A percentile compares a stretch with the other conserved stretches of the same genome.
phyloP scores from a whole-genome alignment of 2,888 invertebrate genomes.

The Coenonympha arcania region DNA sequence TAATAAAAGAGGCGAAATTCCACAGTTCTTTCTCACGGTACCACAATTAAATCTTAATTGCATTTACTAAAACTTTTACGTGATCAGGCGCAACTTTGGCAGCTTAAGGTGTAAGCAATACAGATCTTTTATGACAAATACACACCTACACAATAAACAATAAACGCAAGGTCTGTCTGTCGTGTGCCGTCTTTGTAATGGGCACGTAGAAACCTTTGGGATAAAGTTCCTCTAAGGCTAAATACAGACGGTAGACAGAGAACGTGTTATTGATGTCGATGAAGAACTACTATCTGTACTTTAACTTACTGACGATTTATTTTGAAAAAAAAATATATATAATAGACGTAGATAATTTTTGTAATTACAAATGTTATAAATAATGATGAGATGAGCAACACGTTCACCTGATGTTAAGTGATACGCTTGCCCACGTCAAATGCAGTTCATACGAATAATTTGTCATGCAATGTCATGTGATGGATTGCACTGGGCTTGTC shows the following conservation, averaged over 20 bases:
- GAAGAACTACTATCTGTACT: too few species aligned
- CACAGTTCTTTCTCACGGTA: slow-evolving; percentile 57
- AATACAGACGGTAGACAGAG: not conserved
- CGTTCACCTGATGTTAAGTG: too few species aligned
- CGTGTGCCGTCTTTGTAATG: slow-evolving; percentile 50
- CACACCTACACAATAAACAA: slow-evolving; percentile 42
- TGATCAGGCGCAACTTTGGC: slow-evolving; percentile 61
- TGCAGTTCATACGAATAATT: too few species aligned
- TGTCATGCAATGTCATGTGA: too few species aligned
- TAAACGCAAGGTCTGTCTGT: slow-evolving; percentile 48
- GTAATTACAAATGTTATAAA: too few species aligned
- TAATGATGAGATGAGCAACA: too few species aligned
- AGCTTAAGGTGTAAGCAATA: slow-evolving; percentile 56
- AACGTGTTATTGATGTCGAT: too few species aligned
- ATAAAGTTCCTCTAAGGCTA: slow-evolving; percentile 46
- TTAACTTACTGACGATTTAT: too few species aligned
- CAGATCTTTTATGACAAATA: slow-evolving; percentile 58
- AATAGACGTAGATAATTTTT: too few species aligned
- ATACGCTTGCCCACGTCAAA: too few species aligned
- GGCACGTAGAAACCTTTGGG: slow-evolving; percentile 57
- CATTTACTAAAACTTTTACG: slow-evolving; percentile 63
- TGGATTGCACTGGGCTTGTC: too few species aligned
- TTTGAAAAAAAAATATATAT: too few species aligned
- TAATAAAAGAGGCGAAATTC: slow-evolving; percentile 31
- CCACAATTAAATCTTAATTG: slow-evolving; percentile 54